phyloP scores from a whole-genome alignment of 2,888 invertebrate genomes.

The Rambutsinella grinnellia region DNA sequence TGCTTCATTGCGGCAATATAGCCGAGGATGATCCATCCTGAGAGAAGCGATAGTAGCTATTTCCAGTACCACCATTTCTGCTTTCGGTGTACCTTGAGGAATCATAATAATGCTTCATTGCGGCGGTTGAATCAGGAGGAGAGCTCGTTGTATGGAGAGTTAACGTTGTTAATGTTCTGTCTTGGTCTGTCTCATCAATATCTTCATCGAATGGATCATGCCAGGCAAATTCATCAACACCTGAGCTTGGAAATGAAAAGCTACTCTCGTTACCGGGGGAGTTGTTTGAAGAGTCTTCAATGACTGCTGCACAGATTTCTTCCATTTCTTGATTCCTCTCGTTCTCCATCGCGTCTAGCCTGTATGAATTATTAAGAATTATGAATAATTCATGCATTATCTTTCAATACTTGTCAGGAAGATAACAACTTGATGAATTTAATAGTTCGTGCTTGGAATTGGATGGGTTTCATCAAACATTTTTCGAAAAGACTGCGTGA shows the following conservation, averaged over 20 bases:
- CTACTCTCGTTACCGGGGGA: constrained; percentile 62
- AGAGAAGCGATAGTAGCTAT: constrained; percentile 32
- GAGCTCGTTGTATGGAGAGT: constrained; percentile 42
- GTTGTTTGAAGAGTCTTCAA: constrained; percentile 27
- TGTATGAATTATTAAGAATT: no score
- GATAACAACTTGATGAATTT: no score
- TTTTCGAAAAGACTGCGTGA: no score
- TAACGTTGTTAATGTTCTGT: constrained; percentile 54
- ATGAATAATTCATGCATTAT: not conserved
- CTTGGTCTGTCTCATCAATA: constrained; percentile 53
- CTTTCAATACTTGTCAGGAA: not conserved
- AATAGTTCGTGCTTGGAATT: no score
- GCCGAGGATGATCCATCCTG: constrained; percentile 39
- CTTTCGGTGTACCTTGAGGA: constrained; percentile 15
- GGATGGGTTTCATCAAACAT: no score
- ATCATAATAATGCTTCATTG: constrained; percentile 20
- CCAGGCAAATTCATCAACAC: constrained; percentile 45
- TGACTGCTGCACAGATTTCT: constrained; percentile 47
- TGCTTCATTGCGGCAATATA: no score
- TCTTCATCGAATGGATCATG: constrained; percentile 53
- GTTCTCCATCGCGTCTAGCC: constrained; percentile 63
- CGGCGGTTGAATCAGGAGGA: constrained; percentile 42
- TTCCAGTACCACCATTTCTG: constrained; percentile 1
- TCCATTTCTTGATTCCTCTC: constrained; percentile 65
- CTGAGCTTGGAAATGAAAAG: constrained; percentile 59